Conservation (phyloP, 2,113 vertebrate species). For the Chloroceryle aenea region DNA sequence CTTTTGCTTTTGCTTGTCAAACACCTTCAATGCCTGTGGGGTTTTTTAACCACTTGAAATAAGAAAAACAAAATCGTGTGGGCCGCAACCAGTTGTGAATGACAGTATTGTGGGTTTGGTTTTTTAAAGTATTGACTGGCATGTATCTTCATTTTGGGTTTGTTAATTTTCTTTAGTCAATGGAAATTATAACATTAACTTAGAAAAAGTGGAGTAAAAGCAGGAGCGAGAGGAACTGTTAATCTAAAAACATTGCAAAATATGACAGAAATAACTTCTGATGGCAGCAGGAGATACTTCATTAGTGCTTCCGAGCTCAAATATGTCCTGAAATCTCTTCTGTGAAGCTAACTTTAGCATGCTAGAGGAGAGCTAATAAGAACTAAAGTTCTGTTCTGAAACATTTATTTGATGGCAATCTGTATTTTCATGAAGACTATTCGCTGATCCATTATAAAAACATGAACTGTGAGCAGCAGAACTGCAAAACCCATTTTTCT, state of each 20-base stretch:
- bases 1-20: slow-evolving; percentile 37
- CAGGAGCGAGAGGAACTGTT: neutral
- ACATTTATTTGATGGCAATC: neutral
- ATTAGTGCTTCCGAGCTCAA: neutral
- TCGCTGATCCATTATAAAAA: neutral
- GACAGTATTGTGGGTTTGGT: neutral
- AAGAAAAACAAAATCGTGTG: neutral
- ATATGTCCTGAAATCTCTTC: neutral
- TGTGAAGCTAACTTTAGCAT: neutral
- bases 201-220: neutral
- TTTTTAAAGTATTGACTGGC: neutral
- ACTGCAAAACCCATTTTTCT: neutral
- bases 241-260: neutral
- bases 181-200: neutral
- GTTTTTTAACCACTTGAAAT: neutral
- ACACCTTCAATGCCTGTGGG: neutral
- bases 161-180: neutral
- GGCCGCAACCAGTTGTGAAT: neutral
- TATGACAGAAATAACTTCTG: neutral
- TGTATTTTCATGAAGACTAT: neutral
- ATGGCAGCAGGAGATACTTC: neutral
- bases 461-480: neutral
- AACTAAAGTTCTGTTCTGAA: neutral
- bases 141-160: neutral
- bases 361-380: neutral